Base-by-base conservation (phyloP, 1,140 invertebrate genomes). In the Drosophila fuyamai region DNA sequence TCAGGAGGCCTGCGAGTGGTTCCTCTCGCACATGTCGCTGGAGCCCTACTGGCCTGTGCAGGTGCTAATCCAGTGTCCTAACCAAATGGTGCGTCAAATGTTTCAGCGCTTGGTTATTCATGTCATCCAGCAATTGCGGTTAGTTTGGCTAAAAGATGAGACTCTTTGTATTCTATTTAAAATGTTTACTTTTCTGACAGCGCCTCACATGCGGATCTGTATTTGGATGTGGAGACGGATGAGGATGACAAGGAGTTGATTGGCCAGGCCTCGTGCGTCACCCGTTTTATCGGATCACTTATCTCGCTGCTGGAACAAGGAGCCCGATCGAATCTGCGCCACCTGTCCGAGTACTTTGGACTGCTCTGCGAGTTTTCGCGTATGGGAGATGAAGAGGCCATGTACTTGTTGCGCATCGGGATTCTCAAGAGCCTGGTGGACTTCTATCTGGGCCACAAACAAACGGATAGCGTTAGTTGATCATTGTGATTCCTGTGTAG, bases 21-120 rank as follows among this genome's bases (percentile, higher is more conserved):
- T 99, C 84, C 93, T 99, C 14, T 96, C 97, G 75, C 96, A 97
- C 85, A 98, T 99, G 97, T 96, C 97, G 1, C 94, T 96, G 58
- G 96, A 98, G 92, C 97, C 97, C 18, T 98, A 97, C 96, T 99
- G 98, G 98, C 97, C 97, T 2, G 96, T 98, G 73, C 97, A 98
- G 93, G 97, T 98, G 73, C 93, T 99, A 84, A 96, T 99, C 85
- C 98, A 98, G 93, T 99, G 98, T 93, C 97, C 98, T 6, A 98
- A 98, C 94, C 97, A 98, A 93, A 97, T 98, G 95, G 97, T 98
- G 36, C 94, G 97, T 54, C 97, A 98, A 93, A 98, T 98, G 96
- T 97, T 97, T 92, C 97, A 98, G 93, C 94, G 97, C 81, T 94
- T 99, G 55, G 97, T 97, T 78, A 97, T 98, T 92, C 97, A 98